A percentile compares a stretch with the other conserved stretches of the same genome.
phyloP scores from a whole-genome alignment of 2,113 vertebrate species.

The Montifringilla adamsi region DNA sequence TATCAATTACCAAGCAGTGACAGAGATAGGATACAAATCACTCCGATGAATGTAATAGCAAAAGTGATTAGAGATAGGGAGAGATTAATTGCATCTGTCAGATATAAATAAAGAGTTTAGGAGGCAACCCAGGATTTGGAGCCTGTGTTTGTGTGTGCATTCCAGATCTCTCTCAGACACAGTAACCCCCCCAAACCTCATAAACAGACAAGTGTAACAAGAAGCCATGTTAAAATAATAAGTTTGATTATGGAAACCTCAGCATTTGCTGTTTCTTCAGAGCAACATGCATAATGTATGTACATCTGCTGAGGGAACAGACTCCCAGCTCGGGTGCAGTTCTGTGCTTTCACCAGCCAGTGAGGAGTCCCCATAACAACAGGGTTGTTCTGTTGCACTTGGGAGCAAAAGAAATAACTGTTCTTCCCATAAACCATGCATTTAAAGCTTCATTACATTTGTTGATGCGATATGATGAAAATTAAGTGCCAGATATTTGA shows the following conservation, averaged over 20 bases:
- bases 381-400: not conserved
- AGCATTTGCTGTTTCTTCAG: not conserved
- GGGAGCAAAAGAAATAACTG: not conserved
- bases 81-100: conserved; percentile 43
- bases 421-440: not conserved
- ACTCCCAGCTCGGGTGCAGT: rapidly evolving
- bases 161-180: not conserved
- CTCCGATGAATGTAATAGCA: conserved; percentile 16
- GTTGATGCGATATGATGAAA: not conserved
- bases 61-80: conserved; percentile 42
- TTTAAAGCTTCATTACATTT: not conserved
- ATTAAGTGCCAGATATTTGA: not conserved
- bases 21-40: conserved; percentile 46
- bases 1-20: conserved; percentile 42
- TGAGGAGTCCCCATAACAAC: not conserved
- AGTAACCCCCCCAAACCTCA: not conserved
- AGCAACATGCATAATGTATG: not conserved
- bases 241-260: not conserved
- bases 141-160: not conserved
- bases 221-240: not conserved
- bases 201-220: not conserved
- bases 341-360: not conserved
- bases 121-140: not conserved
- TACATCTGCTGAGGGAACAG: not conserved
- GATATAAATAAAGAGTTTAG: conserved; percentile 41